These are phyloP conservation scores for Drosophila cracens DNA, from an alignment of 2,888 invertebrate species.

Conservation along the genomic window DNA sequence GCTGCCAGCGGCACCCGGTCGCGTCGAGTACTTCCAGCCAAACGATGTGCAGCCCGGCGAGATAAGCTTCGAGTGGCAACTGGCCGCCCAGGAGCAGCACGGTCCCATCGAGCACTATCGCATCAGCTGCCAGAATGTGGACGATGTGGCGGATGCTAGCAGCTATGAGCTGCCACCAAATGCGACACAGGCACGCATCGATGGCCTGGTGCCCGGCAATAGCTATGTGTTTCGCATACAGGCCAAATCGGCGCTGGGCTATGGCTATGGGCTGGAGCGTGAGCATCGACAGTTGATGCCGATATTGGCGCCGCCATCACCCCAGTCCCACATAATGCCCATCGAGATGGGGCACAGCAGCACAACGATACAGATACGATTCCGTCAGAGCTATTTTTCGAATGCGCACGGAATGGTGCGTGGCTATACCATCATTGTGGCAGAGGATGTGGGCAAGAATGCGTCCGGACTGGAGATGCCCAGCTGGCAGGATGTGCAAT, in stretches of 20 bases:
- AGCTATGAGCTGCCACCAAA: slow-evolving; percentile 88
- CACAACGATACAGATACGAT: slow-evolving; percentile 91
- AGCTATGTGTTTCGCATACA: slow-evolving; percentile 93
- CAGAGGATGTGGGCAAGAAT: slow-evolving; percentile 93
- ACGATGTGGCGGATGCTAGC: slow-evolving; percentile 87
- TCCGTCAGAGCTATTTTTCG: slow-evolving; percentile 94
- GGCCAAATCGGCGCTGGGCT: slow-evolving; percentile 93
- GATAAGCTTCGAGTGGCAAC: slow-evolving; percentile 92
- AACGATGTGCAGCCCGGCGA: slow-evolving; percentile 92
- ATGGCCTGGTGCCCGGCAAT: slow-evolving; percentile 91
- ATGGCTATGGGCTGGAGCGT: slow-evolving; percentile 91
- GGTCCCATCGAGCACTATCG: slow-evolving; percentile 93
- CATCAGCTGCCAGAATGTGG: slow-evolving; percentile 90
- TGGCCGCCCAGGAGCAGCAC: slow-evolving; percentile 91
- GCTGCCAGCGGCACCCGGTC: slow-evolving; percentile 93
- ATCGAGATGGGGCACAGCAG: slow-evolving; percentile 91
- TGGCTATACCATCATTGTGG: slow-evolving; percentile 94
- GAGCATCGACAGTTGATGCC: slow-evolving; percentile 92
- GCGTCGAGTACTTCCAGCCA: slow-evolving; percentile 90
- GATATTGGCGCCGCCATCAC: slow-evolving; percentile 91
- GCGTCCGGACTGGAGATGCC: slow-evolving; percentile 93
- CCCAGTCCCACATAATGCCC: slow-evolving; percentile 89
- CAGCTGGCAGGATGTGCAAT: slow-evolving; percentile 96
- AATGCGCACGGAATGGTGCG: slow-evolving; percentile 92
- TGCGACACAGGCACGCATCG: slow-evolving; percentile 89